Conservation (phyloP, 2,888 invertebrate genomes). For the Nesidiocoris tenuis region DNA sequence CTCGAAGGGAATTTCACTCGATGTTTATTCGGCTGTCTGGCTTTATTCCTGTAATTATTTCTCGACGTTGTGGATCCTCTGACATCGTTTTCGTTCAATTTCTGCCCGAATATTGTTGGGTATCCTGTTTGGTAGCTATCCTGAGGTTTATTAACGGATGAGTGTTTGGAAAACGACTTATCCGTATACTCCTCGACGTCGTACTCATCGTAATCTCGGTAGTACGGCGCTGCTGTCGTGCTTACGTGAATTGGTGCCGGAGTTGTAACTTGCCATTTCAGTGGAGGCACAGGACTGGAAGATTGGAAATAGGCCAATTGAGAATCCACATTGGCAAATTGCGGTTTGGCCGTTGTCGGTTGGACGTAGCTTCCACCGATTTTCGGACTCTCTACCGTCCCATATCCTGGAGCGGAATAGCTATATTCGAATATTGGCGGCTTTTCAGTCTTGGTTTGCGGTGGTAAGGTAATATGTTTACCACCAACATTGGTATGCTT, state of each 20-base stretch:
- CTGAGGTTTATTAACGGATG: not conserved
- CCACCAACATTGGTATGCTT: not conserved
- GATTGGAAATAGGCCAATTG: slow-evolving; percentile 15
- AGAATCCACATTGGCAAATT: slow-evolving; percentile 50
- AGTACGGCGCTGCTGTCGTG: not conserved
- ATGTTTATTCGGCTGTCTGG: slow-evolving; percentile 19
- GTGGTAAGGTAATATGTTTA: slow-evolving; percentile 19
- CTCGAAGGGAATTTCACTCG: slow-evolving; percentile 43
- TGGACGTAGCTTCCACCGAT: slow-evolving; percentile 55
- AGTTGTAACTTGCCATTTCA: slow-evolving; percentile 67
- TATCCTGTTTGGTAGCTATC: slow-evolving; percentile 54
- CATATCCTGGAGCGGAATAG: slow-evolving; percentile 50
- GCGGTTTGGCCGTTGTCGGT: slow-evolving; percentile 56
- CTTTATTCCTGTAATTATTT: not conserved
- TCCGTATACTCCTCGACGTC: slow-evolving; percentile 53
- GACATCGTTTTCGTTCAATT: slow-evolving; percentile 55
- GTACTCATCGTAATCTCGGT: slow-evolving; percentile 17
- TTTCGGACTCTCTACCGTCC: slow-evolving; percentile 50
- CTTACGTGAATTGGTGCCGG: not conserved
- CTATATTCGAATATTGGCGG: slow-evolving; percentile 51
- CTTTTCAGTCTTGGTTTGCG: slow-evolving; percentile 45
- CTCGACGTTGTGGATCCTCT: slow-evolving; percentile 51
- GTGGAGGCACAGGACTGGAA: not conserved
- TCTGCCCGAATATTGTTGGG: slow-evolving; percentile 72
- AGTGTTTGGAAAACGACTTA: slow-evolving; percentile 57